Conservation (phyloP, 2,113 vertebrate genomes). For the Blennius ocellaris region DNA sequence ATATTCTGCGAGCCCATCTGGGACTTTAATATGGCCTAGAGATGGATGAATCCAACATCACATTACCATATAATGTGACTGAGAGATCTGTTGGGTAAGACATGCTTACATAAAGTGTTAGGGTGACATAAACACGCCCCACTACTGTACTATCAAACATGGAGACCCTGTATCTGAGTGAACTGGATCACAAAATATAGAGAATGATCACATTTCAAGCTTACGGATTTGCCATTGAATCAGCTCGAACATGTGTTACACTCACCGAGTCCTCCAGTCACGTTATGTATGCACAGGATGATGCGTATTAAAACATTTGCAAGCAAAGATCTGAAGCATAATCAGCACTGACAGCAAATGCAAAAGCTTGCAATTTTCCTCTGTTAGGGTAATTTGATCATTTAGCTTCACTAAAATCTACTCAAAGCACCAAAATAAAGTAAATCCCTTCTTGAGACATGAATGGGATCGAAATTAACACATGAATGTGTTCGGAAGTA, state of each 20-base stretch:
- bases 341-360: conserved; percentile 28
- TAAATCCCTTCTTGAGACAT: background rate
- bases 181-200: conserved; percentile 9
- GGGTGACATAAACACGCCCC: background rate
- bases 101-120: background rate
- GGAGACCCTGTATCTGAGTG: background rate
- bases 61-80: conserved; percentile 19
- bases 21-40: conserved; percentile 23
- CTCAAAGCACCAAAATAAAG: background rate
- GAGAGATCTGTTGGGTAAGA: conserved; percentile 13
- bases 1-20: conserved; percentile 44
- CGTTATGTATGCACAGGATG: background rate
- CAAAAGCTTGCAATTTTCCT: conserved; percentile 3
- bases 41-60: conserved; percentile 29
- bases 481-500: background rate
- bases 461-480: background rate
- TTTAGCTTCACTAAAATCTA: background rate
- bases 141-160: background rate
- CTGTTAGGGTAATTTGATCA: conserved; percentile 16
- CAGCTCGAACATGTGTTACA: background rate
- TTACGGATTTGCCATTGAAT: conserved; percentile 5
- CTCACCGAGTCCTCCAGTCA: background rate
- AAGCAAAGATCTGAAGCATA: conserved; percentile 13
- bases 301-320: conserved; percentile 17
- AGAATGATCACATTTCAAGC: conserved; percentile 21